A percentile compares a stretch with the other conserved stretches of the same genome.
Evolutionary conservation across 2,113 vertebrate genomes (phyloP).

Genomic region (Bungarus multicinctus): DNA sequence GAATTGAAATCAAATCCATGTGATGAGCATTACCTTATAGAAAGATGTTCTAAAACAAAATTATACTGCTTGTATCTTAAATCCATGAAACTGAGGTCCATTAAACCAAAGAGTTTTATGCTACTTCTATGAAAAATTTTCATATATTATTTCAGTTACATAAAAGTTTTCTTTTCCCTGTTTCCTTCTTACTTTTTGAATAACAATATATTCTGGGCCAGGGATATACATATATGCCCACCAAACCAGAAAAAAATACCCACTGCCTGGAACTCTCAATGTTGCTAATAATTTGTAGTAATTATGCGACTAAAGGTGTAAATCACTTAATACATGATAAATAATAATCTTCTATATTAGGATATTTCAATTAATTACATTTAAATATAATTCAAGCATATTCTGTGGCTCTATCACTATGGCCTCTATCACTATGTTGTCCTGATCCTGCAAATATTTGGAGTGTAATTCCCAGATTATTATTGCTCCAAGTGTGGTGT

Average conservation of each 20-base stretch:
- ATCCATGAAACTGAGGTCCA: neutral
- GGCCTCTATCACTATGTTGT: neutral
- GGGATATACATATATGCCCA: neutral
- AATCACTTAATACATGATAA: neutral
- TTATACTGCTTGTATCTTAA: neutral
- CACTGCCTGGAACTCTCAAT: neutral
- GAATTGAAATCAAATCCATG: neutral
- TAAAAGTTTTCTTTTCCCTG: conserved; percentile 4
- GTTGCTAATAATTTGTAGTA: neutral
- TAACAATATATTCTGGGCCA: neutral
- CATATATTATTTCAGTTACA: neutral
- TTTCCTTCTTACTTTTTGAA: conserved; percentile 17
- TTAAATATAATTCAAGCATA: neutral
- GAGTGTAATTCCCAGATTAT: neutral
- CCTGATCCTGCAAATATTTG: neutral
- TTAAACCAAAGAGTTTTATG: neutral
- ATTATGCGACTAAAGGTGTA: neutral
- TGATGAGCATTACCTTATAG: neutral
- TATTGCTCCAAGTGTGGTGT: neutral
- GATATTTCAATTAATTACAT: neutral
- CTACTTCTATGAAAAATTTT: neutral
- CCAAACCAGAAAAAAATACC: neutral
- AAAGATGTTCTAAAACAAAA: neutral
- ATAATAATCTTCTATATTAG: neutral
- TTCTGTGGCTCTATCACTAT: neutral